phyloP scores from a whole-genome alignment of 1,140 invertebrate genomes.

The Alviniconcha marisindica region DNA sequence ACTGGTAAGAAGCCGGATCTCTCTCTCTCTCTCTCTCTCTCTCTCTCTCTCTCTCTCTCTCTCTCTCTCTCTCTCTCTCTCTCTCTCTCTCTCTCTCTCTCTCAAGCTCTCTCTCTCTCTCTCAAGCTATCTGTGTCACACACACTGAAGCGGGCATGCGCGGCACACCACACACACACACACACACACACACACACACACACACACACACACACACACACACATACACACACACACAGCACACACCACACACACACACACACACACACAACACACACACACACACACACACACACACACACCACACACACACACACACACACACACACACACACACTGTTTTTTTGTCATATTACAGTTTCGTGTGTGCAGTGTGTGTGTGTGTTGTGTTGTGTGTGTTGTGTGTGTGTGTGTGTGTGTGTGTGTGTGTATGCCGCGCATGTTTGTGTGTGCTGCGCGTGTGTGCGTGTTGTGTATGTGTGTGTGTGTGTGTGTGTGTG shows the following conservation, averaged over 20 bases:
- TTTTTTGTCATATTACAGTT: too few species aligned
- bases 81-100: background rate
- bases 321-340: background rate
- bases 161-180: background rate
- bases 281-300: background rate
- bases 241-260: background rate
- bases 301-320: background rate
- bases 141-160: background rate
- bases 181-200: conserved; percentile 2
- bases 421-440: too few species aligned
- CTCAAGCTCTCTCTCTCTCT: background rate
- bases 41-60: too few species aligned
- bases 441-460: too few species aligned
- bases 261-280: background rate
- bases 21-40: too few species aligned
- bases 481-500: too few species aligned
- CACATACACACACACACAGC: background rate
- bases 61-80: too few species aligned
- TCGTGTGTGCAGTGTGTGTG: too few species aligned
- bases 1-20: background rate
- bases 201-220: background rate
- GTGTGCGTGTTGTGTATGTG: too few species aligned
- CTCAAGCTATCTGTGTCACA: background rate
- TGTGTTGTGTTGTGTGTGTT: background rate
- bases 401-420: too few species aligned